Evolutionary conservation across 2,113 vertebrate species (phyloP).

Genomic region (Limanda limanda): DNA sequence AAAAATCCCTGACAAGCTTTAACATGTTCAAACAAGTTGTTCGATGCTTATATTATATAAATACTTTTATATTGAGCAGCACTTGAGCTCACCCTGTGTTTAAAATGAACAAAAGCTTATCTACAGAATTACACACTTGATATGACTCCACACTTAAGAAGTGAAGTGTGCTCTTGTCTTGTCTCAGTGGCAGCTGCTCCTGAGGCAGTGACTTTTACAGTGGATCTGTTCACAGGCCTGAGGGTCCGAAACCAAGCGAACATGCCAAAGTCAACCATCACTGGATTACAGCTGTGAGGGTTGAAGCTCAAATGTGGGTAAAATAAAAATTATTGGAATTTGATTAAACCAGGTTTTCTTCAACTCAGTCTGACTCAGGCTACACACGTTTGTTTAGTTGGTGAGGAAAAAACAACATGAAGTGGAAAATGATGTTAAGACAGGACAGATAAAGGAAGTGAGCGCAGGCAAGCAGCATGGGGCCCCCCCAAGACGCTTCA

Average conservation of each 20-base stretch:
- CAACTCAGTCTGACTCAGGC: constrained; percentile 56
- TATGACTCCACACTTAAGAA: not conserved
- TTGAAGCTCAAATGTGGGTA: not conserved
- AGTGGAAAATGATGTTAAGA: constrained; percentile 14
- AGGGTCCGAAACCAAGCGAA: not conserved
- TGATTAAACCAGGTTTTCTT: not conserved
- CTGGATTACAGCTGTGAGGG: constrained; percentile 25
- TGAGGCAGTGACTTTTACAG: constrained; percentile 43
- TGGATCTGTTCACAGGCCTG: constrained; percentile 64
- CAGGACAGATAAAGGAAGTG: constrained; percentile 63
- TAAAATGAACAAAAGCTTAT: constrained; percentile 38
- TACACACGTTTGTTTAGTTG: not conserved
- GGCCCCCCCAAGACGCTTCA: constrained; percentile 46
- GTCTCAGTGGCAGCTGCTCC: not conserved
- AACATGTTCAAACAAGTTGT: no score
- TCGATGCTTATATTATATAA: no score
- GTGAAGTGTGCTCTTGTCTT: not conserved
- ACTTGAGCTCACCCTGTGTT: constrained; percentile 5
- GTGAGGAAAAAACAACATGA: not conserved
- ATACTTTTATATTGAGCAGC: no score
- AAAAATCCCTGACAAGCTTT: no score
- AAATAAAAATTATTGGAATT: not conserved
- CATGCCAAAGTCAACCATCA: constrained; percentile 48
- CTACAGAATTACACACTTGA: constrained; percentile 35
- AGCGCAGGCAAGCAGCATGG: constrained; percentile 52